Percentiles rank a stretch among this genome's conserved stretches.
phyloP scores from a whole-genome alignment of 2,888 invertebrate genomes.

The Hyles lineata region DNA sequence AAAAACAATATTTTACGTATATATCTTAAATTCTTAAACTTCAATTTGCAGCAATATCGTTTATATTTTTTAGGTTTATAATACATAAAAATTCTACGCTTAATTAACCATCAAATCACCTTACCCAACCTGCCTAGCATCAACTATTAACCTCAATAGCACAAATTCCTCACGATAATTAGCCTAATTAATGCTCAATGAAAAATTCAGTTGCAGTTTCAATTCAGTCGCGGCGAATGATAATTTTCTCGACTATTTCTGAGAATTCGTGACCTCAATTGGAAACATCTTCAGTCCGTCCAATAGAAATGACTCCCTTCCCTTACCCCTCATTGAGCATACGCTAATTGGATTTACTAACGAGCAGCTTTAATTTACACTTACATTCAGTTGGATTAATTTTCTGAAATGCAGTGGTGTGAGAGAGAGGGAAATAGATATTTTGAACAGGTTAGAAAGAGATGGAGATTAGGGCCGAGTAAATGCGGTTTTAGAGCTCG shows the following conservation, averaged over 20 bases:
- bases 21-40: too few species aligned
- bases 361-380: conserved; percentile 50
- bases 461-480: background rate
- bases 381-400: conserved; percentile 33
- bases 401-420: conserved; percentile 15
- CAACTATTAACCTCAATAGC: too few species aligned
- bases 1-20: too few species aligned
- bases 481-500: conserved; percentile 9
- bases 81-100: too few species aligned
- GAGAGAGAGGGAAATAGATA: background rate
- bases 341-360: conserved; percentile 61
- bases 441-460: background rate
- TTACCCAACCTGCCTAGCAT: too few species aligned
- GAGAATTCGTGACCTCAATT: background rate
- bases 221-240: background rate
- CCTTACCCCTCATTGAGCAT: conserved; percentile 36
- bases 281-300: conserved; percentile 11
- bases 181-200: too few species aligned
- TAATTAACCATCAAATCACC: too few species aligned
- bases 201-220: background rate
- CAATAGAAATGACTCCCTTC: background rate
- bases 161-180: too few species aligned
- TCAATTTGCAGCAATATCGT: too few species aligned
- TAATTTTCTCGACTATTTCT: conserved; percentile 7
- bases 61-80: too few species aligned